Base-by-base conservation (phyloP, 1,140 invertebrate species). In the Pinna nobilis region DNA sequence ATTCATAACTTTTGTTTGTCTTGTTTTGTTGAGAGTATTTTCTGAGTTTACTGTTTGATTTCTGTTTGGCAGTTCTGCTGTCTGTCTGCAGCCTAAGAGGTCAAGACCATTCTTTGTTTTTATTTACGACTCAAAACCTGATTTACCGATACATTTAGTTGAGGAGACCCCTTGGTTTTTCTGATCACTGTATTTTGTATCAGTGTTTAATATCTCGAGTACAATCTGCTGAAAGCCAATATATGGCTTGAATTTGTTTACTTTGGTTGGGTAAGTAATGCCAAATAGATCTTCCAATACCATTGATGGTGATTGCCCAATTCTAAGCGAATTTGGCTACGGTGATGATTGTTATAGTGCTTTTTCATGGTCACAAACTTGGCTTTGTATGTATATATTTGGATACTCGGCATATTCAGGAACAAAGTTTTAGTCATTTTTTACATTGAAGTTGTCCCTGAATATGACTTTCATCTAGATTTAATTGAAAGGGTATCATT, bases 1-100 rank as follows among this genome's bases (percentile, higher is more conserved):
- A 71, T 71, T 71, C 69, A 71, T 71, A 71, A 71, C 69, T 71
- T 71, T 71, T 71, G 69, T 71, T 71, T 71, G 69, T 71, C 69
- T 71, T 61, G n/a, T 63, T 61, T 64, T 63, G 60, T 51, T 57
- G 53, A 30, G 59, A 57, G 49, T 63, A 41, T 61, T 51, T 63
- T 63, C 59, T 71, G 47, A 71, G 59, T 71, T 71, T 33, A 53
- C 57, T 50, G 47, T 64, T 66, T 51, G 25, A 66, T 49, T 66
- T 49, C 44, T 50, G 59, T 63, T 63, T 71, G 51, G 32, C 32
- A 37, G 57, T 69, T 39, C 23, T 35, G 57, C 59, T 59, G 37
- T 41, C 55, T 33, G 37, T 35, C 37, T 59, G 37, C 55, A 59
- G 55, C 55, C 37, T 35, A 59, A 59, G 55, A 30, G 33, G 37